These are phyloP conservation scores for Oncopodura yosiiana DNA, from an alignment of 1,140 invertebrate genomes.

Conservation along the genomic window DNA sequence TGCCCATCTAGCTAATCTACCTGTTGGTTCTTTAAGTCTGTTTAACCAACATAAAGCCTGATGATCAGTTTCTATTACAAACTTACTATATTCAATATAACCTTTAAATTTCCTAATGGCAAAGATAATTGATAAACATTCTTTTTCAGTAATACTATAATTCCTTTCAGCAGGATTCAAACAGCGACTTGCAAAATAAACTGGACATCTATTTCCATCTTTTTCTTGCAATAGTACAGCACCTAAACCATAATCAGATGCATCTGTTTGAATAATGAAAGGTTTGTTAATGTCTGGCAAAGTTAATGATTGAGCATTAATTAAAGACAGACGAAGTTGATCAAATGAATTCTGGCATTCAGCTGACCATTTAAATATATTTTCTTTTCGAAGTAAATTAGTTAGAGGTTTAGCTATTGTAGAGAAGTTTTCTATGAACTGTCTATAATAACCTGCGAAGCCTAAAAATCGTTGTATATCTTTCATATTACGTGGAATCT, in stretches of 20 bases:
- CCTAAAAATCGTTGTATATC: not conserved
- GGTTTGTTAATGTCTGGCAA: conserved; percentile 36
- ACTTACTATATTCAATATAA: conserved; percentile 45
- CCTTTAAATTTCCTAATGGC: conserved; percentile 42
- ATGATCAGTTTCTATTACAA: conserved; percentile 46
- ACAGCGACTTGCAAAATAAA: conserved; percentile 42
- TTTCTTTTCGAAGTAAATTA: conserved; percentile 35
- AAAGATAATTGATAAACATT: conserved; percentile 46
- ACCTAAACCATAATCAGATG: conserved; percentile 35
- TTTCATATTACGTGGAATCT: not conserved
- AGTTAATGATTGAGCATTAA: conserved; percentile 24
- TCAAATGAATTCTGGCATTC: conserved; percentile 31
- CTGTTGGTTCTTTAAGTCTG: conserved; percentile 39
- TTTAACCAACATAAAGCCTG: conserved; percentile 42
- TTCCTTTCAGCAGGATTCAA: conserved; percentile 41
- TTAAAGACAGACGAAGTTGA: conserved; percentile 21
- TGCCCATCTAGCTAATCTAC: conserved; percentile 44
- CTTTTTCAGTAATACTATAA: conserved; percentile 43
- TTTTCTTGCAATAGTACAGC: conserved; percentile 37
- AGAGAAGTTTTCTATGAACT: conserved; percentile 38
- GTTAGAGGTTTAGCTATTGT: conserved; percentile 34
- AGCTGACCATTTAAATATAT: conserved; percentile 11
- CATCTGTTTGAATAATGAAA: conserved; percentile 37
- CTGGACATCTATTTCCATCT: conserved; percentile 34
- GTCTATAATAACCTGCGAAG: conserved; percentile 39